Conservation (phyloP, 2,888 invertebrate species). For the Eilema griseolum region DNA sequence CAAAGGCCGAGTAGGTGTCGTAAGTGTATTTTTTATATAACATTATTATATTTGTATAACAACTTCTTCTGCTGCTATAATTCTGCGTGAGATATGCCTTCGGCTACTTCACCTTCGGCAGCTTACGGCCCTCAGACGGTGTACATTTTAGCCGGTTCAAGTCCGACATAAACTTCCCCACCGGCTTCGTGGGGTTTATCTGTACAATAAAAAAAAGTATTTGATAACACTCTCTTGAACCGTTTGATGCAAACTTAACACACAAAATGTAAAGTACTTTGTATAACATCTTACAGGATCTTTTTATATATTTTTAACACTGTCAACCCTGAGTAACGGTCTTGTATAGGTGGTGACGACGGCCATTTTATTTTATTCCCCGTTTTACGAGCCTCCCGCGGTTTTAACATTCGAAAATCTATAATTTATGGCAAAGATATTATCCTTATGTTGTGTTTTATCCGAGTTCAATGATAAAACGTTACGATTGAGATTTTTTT, state of each 20-base stretch:
- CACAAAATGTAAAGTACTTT: background rate
- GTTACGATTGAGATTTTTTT: slow-evolving; percentile 11
- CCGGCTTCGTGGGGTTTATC: too few relatives aligned
- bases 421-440: slow-evolving; percentile 35
- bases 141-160: too few relatives aligned
- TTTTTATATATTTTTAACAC: background rate
- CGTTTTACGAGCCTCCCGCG: slow-evolving; percentile 33
- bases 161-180: too few relatives aligned
- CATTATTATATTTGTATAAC: too few relatives aligned
- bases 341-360: slow-evolving; percentile 28
- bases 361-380: slow-evolving; percentile 38
- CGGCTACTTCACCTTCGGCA: too few relatives aligned
- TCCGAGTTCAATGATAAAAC: slow-evolving; percentile 21
- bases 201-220: too few relatives aligned
- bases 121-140: too few relatives aligned
- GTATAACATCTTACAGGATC: background rate
- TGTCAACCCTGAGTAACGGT: slow-evolving; percentile 23
- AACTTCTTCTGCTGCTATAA: too few relatives aligned
- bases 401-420: slow-evolving; percentile 37
- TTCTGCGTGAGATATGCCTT: too few relatives aligned
- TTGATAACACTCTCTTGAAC: background rate
- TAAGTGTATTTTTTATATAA: too few relatives aligned
- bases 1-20: too few relatives aligned
- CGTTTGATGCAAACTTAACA: background rate
- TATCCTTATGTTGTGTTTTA: slow-evolving; percentile 29